A percentile compares a stretch with the other conserved stretches of the same genome.
Evolutionary conservation across 2,797 vertebrate species (phyloP).

Genomic region (Liasis olivaceus): DNA sequence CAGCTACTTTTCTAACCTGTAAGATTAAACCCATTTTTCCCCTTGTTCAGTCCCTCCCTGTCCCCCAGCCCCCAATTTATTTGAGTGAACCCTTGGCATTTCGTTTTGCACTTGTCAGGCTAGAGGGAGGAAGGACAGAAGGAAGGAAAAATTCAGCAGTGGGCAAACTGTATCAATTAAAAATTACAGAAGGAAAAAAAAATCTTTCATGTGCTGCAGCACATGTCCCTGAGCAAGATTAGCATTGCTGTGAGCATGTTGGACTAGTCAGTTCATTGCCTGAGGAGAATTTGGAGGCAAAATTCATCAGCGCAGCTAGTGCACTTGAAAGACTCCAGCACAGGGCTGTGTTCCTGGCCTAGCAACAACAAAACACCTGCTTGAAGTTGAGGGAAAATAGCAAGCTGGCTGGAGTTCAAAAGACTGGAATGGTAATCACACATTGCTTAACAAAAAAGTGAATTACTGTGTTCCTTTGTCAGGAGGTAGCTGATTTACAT

Average conservation of each 20-base stretch:
- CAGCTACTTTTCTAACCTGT: slow-evolving; percentile 56
- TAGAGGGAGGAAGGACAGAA: slow-evolving; percentile 12
- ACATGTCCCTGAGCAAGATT: slow-evolving; percentile 84
- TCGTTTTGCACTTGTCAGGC: slow-evolving; percentile 54
- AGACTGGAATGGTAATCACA: slow-evolving; percentile 56
- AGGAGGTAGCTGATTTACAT: slow-evolving; percentile 47
- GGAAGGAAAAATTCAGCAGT: slow-evolving; percentile 9
- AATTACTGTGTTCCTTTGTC: slow-evolving; percentile 62
- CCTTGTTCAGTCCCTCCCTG: neutral
- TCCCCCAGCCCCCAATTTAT: slow-evolving; percentile 44
- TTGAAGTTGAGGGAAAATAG: slow-evolving; percentile 67
- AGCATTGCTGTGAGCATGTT: slow-evolving; percentile 84
- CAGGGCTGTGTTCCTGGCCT: slow-evolving; percentile 55
- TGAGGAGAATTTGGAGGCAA: slow-evolving; percentile 85
- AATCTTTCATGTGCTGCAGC: slow-evolving; percentile 82
- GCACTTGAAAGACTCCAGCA: slow-evolving; percentile 78
- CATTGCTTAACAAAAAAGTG: slow-evolving; percentile 60
- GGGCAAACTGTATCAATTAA: slow-evolving; percentile 69
- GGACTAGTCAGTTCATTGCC: slow-evolving; percentile 82
- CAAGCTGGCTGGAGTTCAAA: slow-evolving; percentile 69
- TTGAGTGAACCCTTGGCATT: slow-evolving; percentile 36
- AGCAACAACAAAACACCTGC: slow-evolving; percentile 70
- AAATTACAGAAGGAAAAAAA: slow-evolving; percentile 67
- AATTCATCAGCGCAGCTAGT: slow-evolving; percentile 79
- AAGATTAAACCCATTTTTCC: slow-evolving; percentile 55